phyloP scores from a whole-genome alignment of 2,888 invertebrate genomes.

The Meteorus cinctellus region DNA sequence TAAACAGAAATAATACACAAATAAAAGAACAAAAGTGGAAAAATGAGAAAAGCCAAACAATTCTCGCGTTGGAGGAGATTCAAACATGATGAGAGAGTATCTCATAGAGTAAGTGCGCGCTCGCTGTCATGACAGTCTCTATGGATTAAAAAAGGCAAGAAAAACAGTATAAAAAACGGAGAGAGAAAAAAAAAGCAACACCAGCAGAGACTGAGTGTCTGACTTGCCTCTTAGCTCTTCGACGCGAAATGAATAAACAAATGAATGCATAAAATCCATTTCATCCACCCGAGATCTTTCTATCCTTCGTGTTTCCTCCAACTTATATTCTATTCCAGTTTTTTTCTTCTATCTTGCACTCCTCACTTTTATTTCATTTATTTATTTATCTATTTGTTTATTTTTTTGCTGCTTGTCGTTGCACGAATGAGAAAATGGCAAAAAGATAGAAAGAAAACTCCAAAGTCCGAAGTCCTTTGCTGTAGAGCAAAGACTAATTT shows the following conservation, averaged over 20 bases:
- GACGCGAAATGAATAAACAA: conserved; percentile 43
- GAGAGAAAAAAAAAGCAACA: background rate
- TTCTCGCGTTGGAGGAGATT: conserved; percentile 29
- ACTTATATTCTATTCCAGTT: conserved; percentile 3
- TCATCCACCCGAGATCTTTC: conserved; percentile 28
- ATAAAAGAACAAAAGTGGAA: background rate
- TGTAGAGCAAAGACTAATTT: conserved; percentile 23
- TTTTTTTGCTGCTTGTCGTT: background rate
- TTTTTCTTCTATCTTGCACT: background rate
- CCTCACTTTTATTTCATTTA: background rate
- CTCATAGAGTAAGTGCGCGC: conserved; percentile 27
- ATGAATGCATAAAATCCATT: conserved; percentile 43
- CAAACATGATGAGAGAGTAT: conserved; percentile 35
- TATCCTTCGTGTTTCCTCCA: conserved; percentile 7
- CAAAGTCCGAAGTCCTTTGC: conserved; percentile 16
- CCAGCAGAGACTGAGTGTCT: background rate
- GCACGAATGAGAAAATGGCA: background rate
- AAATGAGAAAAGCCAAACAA: conserved; percentile 15
- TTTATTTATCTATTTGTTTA: conserved; percentile 1
- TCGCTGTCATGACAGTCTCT: background rate
- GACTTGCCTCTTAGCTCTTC: conserved; percentile 37
- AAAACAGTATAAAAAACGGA: background rate
- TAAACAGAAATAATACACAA: background rate
- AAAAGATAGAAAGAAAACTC: conserved; percentile 19
- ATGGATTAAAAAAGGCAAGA: background rate